Evolutionary conservation across 30 jellyfish, hydroid and myxozoan genomes (phyloP), one percentile per base, ranked within the genome.

Genomic region (Cassiopea xamachana): DNA sequence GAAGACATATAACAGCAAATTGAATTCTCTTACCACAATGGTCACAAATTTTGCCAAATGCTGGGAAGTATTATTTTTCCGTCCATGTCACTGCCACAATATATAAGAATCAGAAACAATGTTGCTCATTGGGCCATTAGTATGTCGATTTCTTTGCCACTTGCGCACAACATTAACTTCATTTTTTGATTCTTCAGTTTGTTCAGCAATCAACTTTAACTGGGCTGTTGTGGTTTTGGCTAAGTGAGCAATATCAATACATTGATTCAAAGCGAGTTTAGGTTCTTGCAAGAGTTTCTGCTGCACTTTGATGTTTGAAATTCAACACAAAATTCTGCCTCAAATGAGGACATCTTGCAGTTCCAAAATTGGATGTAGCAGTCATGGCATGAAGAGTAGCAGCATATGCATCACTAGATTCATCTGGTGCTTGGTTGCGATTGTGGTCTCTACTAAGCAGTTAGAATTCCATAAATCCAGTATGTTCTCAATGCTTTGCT

Each of bases 241-340:
- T 48, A 74, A 73, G 75, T 1, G 47, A 74, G 75, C 47, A 14
- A 77, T 46, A 74, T 77, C 87, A 77, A 48, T 77, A 74, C 73
- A 77, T 77, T 74, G 47, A 77, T 73, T 46, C 48, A 1, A 14
- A 46, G 87, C 0, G 0, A 46, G 87, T 12, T 77, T 77, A 46
- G 87, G 74, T 46, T 81, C 89, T 75, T 60, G 89, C 80, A 81
- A 80, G 45, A 81, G 89, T 80, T 81, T 81, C 2, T 73, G 75
- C 48, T 85, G 86, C 84, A 83, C 92, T 48, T 85, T 85, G 69
- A 67, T 83, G 46, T 68, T 83, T 12, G 68, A 85, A 49, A 69
- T 72, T 74, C 89, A 89, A 45, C 77, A 88, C 9, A 85, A 79
- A 70, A 74, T 59, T 70, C 87, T n/a, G 50, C 59, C 89, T 14